phyloP scores from a whole-genome alignment of 2,113 vertebrate genomes.

The Tragelaphus scriptus region DNA sequence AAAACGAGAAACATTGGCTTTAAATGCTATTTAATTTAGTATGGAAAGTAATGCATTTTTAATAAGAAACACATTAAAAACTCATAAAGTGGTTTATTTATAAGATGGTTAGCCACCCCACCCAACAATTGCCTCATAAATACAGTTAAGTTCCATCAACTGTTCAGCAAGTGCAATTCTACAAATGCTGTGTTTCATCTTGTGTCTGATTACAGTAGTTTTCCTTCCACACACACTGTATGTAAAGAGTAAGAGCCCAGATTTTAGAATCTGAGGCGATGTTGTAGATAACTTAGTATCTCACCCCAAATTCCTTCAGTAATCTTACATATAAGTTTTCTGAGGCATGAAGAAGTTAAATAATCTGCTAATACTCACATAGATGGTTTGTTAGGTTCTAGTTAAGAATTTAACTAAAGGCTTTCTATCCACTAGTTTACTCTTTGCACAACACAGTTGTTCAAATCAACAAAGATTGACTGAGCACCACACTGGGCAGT shows the following conservation, averaged over 20 bases:
- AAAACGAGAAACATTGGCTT: conserved; percentile 20
- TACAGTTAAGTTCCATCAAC: conserved; percentile 16
- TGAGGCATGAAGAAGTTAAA: neutral
- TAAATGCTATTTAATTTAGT: conserved; percentile 81
- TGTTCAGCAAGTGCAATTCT: neutral
- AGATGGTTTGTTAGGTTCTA: neutral
- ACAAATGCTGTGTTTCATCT: neutral
- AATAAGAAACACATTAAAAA: conserved; percentile 81
- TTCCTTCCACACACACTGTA: neutral
- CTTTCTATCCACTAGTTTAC: neutral
- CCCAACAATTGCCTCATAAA: conserved; percentile 19
- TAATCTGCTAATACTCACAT: neutral
- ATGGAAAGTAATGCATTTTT: conserved; percentile 82
- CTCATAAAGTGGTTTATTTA: conserved; percentile 76
- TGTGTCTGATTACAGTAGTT: accelerated
- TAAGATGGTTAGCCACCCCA: conserved; percentile 46
- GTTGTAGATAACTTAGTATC: neutral
- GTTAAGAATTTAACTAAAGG: neutral
- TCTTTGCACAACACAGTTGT: neutral
- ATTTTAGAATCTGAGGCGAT: neutral
- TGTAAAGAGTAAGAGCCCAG: neutral
- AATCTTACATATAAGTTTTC: neutral
- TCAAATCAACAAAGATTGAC: neutral
- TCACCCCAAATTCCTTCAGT: neutral
- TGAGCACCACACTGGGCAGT: neutral